phyloP scores from a whole-genome alignment of 2,797 vertebrate species.

The Glossophaga mutica region DNA sequence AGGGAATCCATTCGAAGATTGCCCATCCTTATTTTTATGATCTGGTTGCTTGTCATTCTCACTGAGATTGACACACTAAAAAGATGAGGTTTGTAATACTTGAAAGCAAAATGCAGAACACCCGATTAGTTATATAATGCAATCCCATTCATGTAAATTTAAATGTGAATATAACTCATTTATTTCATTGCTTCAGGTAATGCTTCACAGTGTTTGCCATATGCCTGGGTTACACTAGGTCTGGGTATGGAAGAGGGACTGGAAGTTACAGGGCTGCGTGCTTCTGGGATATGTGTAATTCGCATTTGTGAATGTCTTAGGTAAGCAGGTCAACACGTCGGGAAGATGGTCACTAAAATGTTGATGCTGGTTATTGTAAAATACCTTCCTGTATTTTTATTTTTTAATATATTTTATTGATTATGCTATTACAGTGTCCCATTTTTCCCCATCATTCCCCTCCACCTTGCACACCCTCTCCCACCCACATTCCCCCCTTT shows the following conservation, averaged over 20 bases:
- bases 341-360: neutral
- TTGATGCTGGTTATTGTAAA: neutral
- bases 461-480: too few relatives aligned
- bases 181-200: neutral
- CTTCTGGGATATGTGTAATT: neutral
- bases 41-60: neutral
- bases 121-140: neutral
- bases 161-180: neutral
- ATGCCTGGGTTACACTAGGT: too few relatives aligned
- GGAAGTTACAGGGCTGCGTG: neutral
- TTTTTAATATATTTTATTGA: too few relatives aligned
- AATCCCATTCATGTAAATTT: neutral
- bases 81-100: neutral
- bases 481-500: too few relatives aligned
- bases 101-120: neutral
- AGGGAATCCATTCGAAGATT: neutral
- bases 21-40: neutral
- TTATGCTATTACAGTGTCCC: too few relatives aligned
- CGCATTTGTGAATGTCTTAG: neutral
- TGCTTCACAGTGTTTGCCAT: neutral
- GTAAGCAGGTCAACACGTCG: neutral
- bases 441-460: too few relatives aligned
- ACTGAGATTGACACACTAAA: neutral
- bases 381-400: too few relatives aligned
- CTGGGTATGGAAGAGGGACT: neutral